Evolutionary conservation across 2,888 invertebrate species (phyloP).

Genomic region (Galerucella nymphaeae): DNA sequence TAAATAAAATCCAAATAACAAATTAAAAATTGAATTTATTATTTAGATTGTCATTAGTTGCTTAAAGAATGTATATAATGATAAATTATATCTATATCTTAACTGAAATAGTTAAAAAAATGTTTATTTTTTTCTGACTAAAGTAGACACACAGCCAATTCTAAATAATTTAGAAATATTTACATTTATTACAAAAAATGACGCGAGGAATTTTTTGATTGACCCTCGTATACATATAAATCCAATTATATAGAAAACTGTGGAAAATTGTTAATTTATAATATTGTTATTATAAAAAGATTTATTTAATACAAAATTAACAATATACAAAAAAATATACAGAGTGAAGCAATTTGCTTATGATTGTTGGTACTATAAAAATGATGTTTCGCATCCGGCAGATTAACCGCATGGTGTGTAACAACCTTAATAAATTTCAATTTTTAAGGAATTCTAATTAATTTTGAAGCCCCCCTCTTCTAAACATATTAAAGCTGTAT

Average conservation of each 20-base stretch:
- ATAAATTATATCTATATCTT: neutral
- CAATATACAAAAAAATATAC: neutral
- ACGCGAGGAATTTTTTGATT: conserved; percentile 2
- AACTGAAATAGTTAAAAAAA: conserved; percentile 8
- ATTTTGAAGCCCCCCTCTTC: neutral
- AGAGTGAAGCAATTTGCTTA: neutral
- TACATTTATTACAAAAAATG: conserved; percentile 41
- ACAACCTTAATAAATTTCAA: neutral
- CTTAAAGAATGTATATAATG: neutral
- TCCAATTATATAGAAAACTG: conserved; percentile 19
- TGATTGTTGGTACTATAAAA: neutral
- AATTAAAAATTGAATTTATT: neutral
- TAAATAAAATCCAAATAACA: neutral
- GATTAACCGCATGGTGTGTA: neutral
- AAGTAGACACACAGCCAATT: conserved; percentile 60
- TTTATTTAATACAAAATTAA: no score
- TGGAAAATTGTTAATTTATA: neutral
- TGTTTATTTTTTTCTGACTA: conserved; percentile 55
- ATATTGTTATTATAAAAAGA: conserved; percentile 6
- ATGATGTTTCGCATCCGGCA: no score
- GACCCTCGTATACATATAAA: conserved; percentile 13
- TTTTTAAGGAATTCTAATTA: neutral
- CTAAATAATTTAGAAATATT: conserved; percentile 46
- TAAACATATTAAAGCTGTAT: conserved; percentile 37
- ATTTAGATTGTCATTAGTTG: neutral